A percentile compares a stretch with the other conserved stretches of the same genome.
phyloP scores from a whole-genome alignment of 2,888 invertebrate species.

The Ischnura elegans region DNA sequence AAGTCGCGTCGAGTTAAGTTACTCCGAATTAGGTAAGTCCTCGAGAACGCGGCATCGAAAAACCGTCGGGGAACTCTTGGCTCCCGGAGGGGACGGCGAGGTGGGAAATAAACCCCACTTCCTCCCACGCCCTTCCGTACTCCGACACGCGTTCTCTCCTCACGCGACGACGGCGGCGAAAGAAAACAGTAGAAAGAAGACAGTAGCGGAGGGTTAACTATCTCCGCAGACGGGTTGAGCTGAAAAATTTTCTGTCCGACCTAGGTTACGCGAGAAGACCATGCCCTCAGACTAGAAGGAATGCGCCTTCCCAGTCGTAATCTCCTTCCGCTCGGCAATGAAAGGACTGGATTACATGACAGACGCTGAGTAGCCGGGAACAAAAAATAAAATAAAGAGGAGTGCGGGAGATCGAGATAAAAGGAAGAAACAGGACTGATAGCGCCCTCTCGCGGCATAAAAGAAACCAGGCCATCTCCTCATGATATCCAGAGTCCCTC shows the following conservation, averaged over 20 bases:
- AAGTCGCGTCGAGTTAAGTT: no score
- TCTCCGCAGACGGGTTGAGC: background rate
- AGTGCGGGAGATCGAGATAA: background rate
- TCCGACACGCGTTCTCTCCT: no score
- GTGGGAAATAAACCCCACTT: no score
- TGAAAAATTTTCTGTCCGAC: background rate
- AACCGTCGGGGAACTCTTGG: no score
- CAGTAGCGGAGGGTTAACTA: background rate
- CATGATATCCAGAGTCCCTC: background rate
- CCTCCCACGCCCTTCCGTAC: no score
- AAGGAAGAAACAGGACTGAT: background rate
- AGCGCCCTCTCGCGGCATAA: no score
- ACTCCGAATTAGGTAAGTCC: no score
- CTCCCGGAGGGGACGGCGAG: no score
- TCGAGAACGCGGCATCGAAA: no score
- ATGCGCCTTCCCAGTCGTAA: background rate
- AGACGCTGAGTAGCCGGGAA: constrained; percentile 32
- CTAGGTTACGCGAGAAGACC: constrained; percentile 21
- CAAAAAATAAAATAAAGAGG: background rate
- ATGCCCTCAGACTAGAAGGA: background rate
- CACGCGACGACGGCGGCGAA: background rate
- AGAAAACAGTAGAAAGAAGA: background rate
- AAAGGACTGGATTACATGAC: background rate
- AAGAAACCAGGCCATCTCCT: background rate
- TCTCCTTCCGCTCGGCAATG: background rate